Percentiles rank a stretch among this genome's conserved stretches.
These are phyloP conservation scores for Etia nguti DNA, from an alignment of 2,113 vertebrate species.

Conservation along the genomic window DNA sequence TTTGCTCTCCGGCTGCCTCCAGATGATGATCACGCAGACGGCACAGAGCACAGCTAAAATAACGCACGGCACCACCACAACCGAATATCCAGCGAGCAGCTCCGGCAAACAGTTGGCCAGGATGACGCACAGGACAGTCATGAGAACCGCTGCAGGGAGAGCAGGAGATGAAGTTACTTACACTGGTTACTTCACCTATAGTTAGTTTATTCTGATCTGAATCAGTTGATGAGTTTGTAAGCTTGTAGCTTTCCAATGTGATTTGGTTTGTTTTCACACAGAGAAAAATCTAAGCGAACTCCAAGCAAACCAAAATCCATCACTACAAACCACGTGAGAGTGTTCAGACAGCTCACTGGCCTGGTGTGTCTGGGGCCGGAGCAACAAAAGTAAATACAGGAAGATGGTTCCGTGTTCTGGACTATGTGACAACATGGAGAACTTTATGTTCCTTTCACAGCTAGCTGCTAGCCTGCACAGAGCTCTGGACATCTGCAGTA, in stretches of 20 bases:
- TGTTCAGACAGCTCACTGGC: background rate
- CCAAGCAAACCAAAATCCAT: background rate
- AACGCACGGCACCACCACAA: constrained; percentile 51
- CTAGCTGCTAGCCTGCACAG: background rate
- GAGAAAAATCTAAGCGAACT: background rate
- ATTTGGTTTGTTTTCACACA: background rate
- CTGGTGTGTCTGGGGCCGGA: too few relatives aligned
- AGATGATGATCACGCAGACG: constrained; percentile 76
- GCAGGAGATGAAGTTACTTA: background rate
- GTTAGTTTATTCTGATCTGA: background rate
- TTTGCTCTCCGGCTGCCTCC: constrained; percentile 87
- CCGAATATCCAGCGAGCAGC: constrained; percentile 29
- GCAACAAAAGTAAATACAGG: too few relatives aligned
- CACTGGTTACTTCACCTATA: background rate
- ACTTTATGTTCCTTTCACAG: background rate
- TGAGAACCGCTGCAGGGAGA: constrained; percentile 71
- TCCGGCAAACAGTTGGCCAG: constrained; percentile 59
- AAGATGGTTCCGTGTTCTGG: background rate
- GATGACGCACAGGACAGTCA: constrained; percentile 79
- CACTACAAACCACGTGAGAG: background rate
- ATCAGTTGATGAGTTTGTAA: background rate
- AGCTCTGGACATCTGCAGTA: background rate
- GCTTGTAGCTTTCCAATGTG: background rate
- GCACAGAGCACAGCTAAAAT: constrained; percentile 65
- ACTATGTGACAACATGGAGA: background rate